phyloP scores from a whole-genome alignment of 1,140 invertebrate genomes.

The Drosophila kurseongensis region DNA sequence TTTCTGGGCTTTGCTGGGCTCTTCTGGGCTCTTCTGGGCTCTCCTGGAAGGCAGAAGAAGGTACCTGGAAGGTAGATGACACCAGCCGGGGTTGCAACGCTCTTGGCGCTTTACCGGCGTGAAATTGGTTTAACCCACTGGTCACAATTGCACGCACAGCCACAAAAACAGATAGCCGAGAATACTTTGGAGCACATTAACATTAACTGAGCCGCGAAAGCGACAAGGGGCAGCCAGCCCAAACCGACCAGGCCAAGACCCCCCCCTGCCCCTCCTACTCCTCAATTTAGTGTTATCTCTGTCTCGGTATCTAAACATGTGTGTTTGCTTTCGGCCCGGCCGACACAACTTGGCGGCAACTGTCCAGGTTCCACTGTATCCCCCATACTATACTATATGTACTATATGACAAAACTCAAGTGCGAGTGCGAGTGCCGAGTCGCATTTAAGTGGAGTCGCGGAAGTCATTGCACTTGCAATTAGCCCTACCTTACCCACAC shows the following conservation, averaged over 20 bases:
- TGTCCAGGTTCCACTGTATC: conserved; percentile 53
- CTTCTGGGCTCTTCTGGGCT: neutral
- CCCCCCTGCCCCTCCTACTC: neutral
- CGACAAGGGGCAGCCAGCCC: conserved; percentile 62
- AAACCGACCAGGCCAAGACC: conserved; percentile 42
- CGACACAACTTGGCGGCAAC: conserved; percentile 13
- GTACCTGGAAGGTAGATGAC: conserved; percentile 59
- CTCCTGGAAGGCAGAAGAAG: conserved; percentile 24
- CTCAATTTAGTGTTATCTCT: conserved; percentile 55
- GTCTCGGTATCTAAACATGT: conserved; percentile 71
- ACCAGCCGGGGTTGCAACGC: conserved; percentile 65
- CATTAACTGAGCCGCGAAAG: conserved; percentile 80
- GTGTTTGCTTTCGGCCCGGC: conserved; percentile 29
- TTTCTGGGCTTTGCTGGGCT: neutral
- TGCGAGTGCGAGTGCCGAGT: conserved; percentile 32
- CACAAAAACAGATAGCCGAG: conserved; percentile 42
- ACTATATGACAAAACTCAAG: conserved; percentile 46
- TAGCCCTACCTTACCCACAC: conserved; percentile 13
- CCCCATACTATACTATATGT: neutral
- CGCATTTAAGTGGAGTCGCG: conserved; percentile 63
- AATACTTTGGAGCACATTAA: conserved; percentile 77
- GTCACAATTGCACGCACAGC: conserved; percentile 75
- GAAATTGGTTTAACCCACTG: conserved; percentile 84
- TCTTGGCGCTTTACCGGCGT: conserved; percentile 81
- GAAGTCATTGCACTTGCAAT: conserved; percentile 74